Evolutionary conservation across 2,113 vertebrate species (phyloP).

Genomic region (Oxyura jamaicensis): DNA sequence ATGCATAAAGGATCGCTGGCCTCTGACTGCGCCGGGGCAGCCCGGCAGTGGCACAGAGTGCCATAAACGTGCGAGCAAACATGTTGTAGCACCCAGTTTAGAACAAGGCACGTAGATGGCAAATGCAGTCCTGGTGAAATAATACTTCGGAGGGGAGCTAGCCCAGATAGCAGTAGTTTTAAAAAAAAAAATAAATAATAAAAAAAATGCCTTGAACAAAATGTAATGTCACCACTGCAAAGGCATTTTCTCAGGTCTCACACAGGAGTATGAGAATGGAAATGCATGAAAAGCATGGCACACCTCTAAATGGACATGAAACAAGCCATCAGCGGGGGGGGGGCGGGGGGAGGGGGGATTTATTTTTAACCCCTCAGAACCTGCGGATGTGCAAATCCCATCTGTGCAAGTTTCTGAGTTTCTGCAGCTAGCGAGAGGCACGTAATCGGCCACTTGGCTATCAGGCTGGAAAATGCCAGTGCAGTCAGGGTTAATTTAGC

Average conservation of each 20-base stretch:
- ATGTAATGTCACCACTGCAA: background rate
- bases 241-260: background rate
- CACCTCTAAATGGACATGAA: conserved; percentile 58
- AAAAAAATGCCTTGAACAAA: background rate
- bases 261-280: background rate
- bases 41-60: fast-evolving
- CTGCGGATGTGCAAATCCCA: background rate
- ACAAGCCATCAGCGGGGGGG: background rate
- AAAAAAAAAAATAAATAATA: no score
- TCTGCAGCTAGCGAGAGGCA: fast-evolving
- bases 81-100: background rate
- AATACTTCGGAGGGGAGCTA: fast-evolving
- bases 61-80: background rate
- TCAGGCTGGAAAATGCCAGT: background rate
- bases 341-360: background rate
- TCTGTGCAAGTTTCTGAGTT: background rate
- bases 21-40: background rate
- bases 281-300: background rate
- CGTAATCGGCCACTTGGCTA: background rate
- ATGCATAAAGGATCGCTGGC: fast-evolving
- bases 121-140: background rate
- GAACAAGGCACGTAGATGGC: background rate
- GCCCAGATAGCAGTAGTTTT: fast-evolving
- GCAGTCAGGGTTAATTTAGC: background rate
- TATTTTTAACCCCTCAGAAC: conserved; percentile 35